Conservation (phyloP, 2,113 vertebrate species). For the Callopanchax toddi region DNA sequence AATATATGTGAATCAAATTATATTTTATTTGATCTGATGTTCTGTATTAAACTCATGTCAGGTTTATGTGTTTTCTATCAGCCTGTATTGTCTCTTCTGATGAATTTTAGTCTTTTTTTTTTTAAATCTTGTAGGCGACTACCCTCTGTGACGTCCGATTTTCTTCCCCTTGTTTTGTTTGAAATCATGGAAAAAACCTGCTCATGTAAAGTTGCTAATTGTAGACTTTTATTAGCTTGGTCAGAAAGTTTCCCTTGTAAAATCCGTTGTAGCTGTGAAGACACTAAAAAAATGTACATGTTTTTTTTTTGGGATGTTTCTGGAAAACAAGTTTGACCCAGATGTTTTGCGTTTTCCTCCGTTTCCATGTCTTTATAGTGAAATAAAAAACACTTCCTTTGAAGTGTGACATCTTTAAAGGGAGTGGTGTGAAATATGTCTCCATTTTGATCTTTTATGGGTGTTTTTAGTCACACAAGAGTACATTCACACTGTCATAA, state of each 20-base stretch:
- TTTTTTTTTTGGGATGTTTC: slow-evolving; percentile 35
- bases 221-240: slow-evolving; percentile 40
- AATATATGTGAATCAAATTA: slow-evolving; percentile 12
- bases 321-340: slow-evolving; percentile 33
- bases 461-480: slow-evolving; percentile 35
- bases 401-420: slow-evolving; percentile 22
- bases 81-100: not conserved
- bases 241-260: slow-evolving; percentile 47
- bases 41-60: not conserved
- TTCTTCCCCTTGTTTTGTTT: not conserved
- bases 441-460: slow-evolving; percentile 9
- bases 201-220: slow-evolving; percentile 31
- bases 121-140: too few species aligned
- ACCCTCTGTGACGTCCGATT: too few species aligned
- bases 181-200: slow-evolving; percentile 45
- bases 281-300: slow-evolving; percentile 18
- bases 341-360: slow-evolving; percentile 29
- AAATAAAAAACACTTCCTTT: slow-evolving; percentile 64
- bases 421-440: slow-evolving; percentile 14
- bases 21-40: slow-evolving; percentile 27
- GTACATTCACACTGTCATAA: slow-evolving; percentile 62
- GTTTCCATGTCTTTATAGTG: slow-evolving; percentile 53
- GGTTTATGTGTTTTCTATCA: not conserved
- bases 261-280: slow-evolving; percentile 38
- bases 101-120: too few species aligned